A percentile compares a stretch with the other conserved stretches of the same genome.
phyloP scores from a whole-genome alignment of 2,113 vertebrate species.

The Meleagris gallopavo region DNA sequence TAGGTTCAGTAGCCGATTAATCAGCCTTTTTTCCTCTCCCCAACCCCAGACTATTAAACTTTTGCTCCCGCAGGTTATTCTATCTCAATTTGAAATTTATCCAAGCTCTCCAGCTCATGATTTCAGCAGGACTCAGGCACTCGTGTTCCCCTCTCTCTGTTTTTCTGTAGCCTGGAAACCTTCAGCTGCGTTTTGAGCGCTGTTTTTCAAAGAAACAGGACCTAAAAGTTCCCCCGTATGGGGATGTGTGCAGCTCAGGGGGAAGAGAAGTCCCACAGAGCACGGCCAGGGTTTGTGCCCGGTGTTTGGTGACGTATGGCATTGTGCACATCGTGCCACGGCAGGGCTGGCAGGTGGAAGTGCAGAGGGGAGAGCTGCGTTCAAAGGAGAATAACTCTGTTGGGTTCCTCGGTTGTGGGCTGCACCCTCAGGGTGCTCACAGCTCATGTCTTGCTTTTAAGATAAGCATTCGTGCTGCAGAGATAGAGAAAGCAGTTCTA shows the following conservation, averaged over 20 bases:
- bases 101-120: background rate
- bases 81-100: conserved; percentile 24
- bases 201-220: conserved; percentile 18
- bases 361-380: background rate
- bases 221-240: background rate
- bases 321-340: accelerated
- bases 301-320: background rate
- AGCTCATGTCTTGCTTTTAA: background rate
- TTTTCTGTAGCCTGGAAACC: conserved; percentile 20
- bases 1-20: conserved; percentile 48
- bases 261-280: background rate
- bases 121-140: conserved; percentile 38
- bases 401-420: background rate
- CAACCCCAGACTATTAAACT: conserved; percentile 50
- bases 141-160: conserved; percentile 10
- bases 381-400: background rate
- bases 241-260: background rate
- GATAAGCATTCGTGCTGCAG: conserved; percentile 35
- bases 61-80: conserved; percentile 64
- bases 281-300: background rate
- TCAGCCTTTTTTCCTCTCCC: conserved; percentile 25
- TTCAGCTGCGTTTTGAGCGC: conserved; percentile 7
- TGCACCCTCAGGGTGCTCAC: background rate
- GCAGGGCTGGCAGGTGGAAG: conserved; percentile 5
- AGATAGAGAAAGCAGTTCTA: conserved; percentile 36